Percentiles rank a stretch among this genome's conserved stretches.
Evolutionary conservation across 2,113 vertebrate species (phyloP).

Genomic region (Nesoenas mayeri): DNA sequence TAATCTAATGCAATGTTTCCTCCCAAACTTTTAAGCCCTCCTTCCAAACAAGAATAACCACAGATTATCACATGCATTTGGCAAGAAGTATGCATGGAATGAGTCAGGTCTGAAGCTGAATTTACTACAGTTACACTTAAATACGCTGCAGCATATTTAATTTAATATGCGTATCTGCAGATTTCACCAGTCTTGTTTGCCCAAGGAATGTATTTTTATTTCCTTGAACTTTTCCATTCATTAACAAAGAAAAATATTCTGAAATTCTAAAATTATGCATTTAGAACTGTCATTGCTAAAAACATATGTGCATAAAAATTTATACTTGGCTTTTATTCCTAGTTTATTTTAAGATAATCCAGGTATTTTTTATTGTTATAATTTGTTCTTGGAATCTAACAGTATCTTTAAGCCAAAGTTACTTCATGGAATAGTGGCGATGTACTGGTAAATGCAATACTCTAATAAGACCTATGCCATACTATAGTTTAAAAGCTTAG

Average conservation of each 20-base stretch:
- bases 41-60: not conserved
- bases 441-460: not conserved
- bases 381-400: not conserved
- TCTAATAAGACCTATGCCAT: not conserved
- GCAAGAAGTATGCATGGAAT: not conserved
- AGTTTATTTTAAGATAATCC: not conserved
- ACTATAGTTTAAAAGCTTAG: not conserved
- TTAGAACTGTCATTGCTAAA: not conserved
- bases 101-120: not conserved
- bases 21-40: not conserved
- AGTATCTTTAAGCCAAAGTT: not conserved
- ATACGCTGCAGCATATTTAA: not conserved
- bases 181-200: not conserved
- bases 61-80: not conserved
- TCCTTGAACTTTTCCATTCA: not conserved
- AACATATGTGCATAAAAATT: not conserved
- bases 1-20: not conserved
- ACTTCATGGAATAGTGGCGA: not conserved
- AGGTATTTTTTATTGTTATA: not conserved
- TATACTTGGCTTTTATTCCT: not conserved
- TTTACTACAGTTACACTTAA: not conserved
- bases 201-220: not conserved
- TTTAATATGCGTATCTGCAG: not conserved
- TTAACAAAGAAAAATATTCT: not conserved
- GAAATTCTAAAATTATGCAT: not conserved